Percentiles rank a stretch among this genome's conserved stretches.
Conservation (phyloP, 2,797 vertebrate genomes). For the Amblyraja radiata region DNA sequence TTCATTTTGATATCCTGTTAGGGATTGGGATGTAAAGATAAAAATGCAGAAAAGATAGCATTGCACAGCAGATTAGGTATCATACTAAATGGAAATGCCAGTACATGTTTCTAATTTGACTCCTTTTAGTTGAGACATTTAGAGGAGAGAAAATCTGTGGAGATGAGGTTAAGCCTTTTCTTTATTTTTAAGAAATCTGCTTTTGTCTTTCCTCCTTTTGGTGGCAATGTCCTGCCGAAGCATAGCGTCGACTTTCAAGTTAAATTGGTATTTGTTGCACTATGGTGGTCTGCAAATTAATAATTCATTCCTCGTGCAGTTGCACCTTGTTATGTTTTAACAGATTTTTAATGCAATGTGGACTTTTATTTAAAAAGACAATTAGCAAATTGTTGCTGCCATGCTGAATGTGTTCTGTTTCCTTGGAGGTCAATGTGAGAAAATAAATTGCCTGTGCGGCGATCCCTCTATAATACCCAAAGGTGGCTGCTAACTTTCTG, state of each 20-base stretch:
- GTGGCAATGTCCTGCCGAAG: not conserved
- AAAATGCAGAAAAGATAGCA: not conserved
- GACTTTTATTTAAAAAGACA: not conserved
- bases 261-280: not conserved
- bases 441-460: not conserved
- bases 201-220: not conserved
- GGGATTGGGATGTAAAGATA: not conserved
- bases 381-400: not conserved
- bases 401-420: not conserved
- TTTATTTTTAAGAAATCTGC: not conserved
- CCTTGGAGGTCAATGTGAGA: not conserved
- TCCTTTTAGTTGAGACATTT: not conserved
- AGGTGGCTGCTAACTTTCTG: too few species aligned
- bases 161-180: not conserved
- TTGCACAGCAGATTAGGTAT: not conserved
- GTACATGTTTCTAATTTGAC: not conserved
- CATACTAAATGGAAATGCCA: not conserved
- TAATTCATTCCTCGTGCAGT: not conserved
- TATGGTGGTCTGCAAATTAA: not conserved
- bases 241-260: not conserved
- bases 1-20: not conserved
- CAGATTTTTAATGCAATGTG: not conserved
- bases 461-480: not conserved
- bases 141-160: not conserved
- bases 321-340: not conserved